These are phyloP conservation scores for Crypturellus undulatus DNA, from an alignment of 2,113 vertebrate genomes.

Conservation along the genomic window DNA sequence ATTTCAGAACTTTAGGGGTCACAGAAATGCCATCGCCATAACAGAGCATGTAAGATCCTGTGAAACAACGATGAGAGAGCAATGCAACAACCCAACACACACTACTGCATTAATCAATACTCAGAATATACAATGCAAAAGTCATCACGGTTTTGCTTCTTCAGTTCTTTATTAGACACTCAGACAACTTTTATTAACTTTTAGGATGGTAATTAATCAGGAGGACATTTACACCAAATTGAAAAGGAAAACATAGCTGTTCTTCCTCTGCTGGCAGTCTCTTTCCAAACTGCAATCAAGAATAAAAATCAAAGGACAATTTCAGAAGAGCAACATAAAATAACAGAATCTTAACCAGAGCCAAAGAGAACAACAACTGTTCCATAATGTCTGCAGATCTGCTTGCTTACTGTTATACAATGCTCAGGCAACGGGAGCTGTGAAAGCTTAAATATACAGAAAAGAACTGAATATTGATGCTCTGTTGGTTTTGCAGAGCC, in stretches of 20 bases:
- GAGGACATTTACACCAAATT: background rate
- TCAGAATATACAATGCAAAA: background rate
- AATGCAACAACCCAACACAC: background rate
- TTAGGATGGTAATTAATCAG: background rate
- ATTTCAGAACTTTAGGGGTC: background rate
- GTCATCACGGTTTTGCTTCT: background rate
- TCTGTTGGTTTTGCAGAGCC: background rate
- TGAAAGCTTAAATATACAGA: background rate
- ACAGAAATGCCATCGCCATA: background rate
- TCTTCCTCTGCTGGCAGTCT: background rate
- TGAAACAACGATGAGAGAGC: background rate
- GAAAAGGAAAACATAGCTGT: fast-evolving
- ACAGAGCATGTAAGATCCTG: background rate
- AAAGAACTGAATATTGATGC: background rate
- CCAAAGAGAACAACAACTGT: background rate
- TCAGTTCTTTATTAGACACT: background rate
- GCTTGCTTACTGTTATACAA: background rate
- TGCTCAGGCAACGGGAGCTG: background rate
- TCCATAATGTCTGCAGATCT: background rate
- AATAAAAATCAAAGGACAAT: background rate
- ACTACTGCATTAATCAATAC: background rate
- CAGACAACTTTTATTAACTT: background rate
- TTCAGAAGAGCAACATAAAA: background rate
- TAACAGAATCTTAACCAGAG: background rate
- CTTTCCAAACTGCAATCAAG: background rate